phyloP scores from a whole-genome alignment of 2,113 vertebrate genomes.

The Cyanoderma ruficeps region DNA sequence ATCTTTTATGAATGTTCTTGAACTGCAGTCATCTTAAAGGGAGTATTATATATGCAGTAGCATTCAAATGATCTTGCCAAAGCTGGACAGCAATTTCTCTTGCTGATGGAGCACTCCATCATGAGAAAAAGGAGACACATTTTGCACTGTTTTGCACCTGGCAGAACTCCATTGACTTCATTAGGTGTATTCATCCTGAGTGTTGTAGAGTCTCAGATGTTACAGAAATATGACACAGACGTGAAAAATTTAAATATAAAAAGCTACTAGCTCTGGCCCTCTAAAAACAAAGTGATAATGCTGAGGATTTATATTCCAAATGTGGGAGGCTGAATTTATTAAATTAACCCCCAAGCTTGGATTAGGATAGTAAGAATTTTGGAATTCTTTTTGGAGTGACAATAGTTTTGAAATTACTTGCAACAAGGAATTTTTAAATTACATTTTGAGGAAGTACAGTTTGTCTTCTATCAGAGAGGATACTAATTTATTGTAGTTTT shows the following conservation, averaged over 20 bases:
- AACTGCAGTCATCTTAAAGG: not conserved
- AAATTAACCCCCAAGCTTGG: not conserved
- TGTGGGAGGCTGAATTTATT: not conserved
- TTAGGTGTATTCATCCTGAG: constrained; percentile 15
- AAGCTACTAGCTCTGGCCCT: not conserved
- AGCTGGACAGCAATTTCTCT: not conserved
- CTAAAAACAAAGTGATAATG: not conserved
- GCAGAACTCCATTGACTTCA: constrained; percentile 14
- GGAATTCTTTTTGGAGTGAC: not conserved
- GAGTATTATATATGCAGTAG: not conserved
- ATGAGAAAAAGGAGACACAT: not conserved
- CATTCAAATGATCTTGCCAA: not conserved
- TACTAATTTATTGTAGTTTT: not conserved
- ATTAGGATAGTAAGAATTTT: not conserved
- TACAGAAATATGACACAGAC: not conserved
- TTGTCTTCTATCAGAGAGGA: not conserved
- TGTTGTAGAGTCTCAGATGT: not conserved
- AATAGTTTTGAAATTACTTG: not conserved
- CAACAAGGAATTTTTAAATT: not conserved
- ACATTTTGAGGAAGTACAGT: not conserved
- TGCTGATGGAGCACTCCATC: constrained; percentile 1
- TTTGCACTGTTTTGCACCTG: not conserved
- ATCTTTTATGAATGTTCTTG: not conserved
- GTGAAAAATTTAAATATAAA: not conserved
- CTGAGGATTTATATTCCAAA: not conserved